Base-by-base conservation (phyloP, 2,888 invertebrate genomes). In the Pristionchus exspectatus region DNA sequence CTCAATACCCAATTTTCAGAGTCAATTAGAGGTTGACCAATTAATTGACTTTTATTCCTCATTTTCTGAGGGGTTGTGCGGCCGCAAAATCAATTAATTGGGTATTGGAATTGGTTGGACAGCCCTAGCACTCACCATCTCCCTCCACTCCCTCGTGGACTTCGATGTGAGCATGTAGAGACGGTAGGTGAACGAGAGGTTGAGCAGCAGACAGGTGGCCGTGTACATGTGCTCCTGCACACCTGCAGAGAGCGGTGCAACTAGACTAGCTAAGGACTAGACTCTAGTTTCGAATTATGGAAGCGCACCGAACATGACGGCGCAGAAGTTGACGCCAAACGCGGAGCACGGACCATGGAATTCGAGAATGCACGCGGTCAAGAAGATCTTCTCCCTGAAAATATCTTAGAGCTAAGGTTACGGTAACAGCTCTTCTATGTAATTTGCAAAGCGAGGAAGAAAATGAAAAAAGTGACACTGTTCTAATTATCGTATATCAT, bases 311-410 rank as follows among this genome's bases (percentile, higher is more conserved):
- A 74, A 74, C 74, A 74, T 38, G 4, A 24, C 18, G 33, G 30
- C 33, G 74, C 74, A 74, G 38, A 74, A 74, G 74, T 74, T 38
- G 38, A 74, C 38, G 74, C 74, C 38, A 1, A 74, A 33, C 10
- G 21, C 38, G 16, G 74, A 2, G 10, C 74, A 74, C 12, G 21
- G 24, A 7, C 74, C 74, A 9, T 74, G 74, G 24, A 38, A 74
- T 33, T 74, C 74, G 0, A 74, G 74, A 21, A 74, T 74, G 24
- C 38, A 33, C 0, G 74, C 74, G 74, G 38, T 74, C 21, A 24
- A 38, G 74, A 38, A 74, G 24, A 74, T 38, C 74, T 74, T 74
- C 38, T 74, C 74, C 21, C 74, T 74, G n/a, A n/a, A n/a, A n/a
- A n/a, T n/a, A n/a, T n/a, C n/a, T n/a, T n/a, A n/a, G n/a, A n/a